These are phyloP conservation scores for Actenoides lindsayi DNA, from an alignment of 2,113 vertebrate species.

Conservation along the genomic window DNA sequence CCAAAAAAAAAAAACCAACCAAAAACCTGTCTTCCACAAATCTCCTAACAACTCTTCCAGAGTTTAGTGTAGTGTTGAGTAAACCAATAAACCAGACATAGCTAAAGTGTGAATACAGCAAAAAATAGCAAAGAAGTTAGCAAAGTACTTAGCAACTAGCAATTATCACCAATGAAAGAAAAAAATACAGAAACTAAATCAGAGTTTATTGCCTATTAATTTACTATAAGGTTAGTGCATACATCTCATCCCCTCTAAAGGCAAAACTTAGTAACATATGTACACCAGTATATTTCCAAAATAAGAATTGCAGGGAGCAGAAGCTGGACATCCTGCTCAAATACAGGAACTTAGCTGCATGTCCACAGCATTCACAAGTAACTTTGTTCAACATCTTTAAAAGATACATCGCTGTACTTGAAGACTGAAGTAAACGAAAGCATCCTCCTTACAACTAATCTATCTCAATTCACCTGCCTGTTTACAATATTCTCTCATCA, in stretches of 20 bases:
- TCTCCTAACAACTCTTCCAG: neutral
- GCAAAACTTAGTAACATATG: neutral
- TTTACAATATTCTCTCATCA: neutral
- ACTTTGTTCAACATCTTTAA: neutral
- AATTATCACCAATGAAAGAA: neutral
- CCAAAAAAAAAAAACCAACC: neutral
- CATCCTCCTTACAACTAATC: neutral
- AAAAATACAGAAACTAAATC: neutral
- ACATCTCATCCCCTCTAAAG: neutral
- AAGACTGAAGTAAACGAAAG: neutral
- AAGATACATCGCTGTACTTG: neutral
- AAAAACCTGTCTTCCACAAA: neutral
- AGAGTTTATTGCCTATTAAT: neutral
- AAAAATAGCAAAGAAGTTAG: neutral
- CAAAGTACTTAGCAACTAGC: neutral
- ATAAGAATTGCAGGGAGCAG: neutral
- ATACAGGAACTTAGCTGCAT: neutral
- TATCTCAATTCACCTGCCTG: neutral
- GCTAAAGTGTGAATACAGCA: neutral
- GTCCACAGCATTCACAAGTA: neutral
- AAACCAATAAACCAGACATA: neutral
- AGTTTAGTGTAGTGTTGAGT: neutral
- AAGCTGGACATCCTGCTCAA: neutral
- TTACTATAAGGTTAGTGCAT: neutral
- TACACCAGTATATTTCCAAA: neutral